Evolutionary conservation across 2,888 invertebrate genomes (phyloP).

Genomic region (Lamellibrachia columna): DNA sequence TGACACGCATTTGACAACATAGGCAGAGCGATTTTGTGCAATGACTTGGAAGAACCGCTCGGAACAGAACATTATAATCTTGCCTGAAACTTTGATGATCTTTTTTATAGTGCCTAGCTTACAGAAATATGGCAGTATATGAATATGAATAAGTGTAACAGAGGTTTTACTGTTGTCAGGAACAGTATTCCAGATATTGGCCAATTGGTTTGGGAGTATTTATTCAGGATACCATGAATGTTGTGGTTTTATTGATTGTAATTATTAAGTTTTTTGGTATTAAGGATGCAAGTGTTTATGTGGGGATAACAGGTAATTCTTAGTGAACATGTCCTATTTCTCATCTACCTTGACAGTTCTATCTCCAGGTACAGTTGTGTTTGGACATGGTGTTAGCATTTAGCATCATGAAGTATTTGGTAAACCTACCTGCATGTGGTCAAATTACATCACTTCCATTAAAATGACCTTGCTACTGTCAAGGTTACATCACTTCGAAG

Average conservation of each 20-base stretch:
- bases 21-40: background rate
- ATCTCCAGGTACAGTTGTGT: background rate
- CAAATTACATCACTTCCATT: background rate
- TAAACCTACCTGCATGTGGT: background rate
- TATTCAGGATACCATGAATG: background rate
- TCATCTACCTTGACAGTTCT: background rate
- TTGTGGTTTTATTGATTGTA: background rate
- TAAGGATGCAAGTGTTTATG: constrained; percentile 6
- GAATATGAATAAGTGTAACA: background rate
- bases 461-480: background rate
- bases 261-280: background rate
- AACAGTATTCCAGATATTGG: background rate
- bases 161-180: background rate
- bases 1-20: background rate
- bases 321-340: background rate
- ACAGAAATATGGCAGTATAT: background rate
- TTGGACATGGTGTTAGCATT: background rate
- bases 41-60: background rate
- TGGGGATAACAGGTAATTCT: background rate
- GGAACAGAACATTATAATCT: no score
- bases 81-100: no score
- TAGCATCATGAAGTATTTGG: background rate
- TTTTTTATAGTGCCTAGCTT: no score
- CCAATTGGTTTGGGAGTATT: background rate
- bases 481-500: background rate